These are phyloP conservation scores for Protobothrops mucrosquamatus DNA, from an alignment of 2,113 vertebrate genomes.

Conservation along the genomic window DNA sequence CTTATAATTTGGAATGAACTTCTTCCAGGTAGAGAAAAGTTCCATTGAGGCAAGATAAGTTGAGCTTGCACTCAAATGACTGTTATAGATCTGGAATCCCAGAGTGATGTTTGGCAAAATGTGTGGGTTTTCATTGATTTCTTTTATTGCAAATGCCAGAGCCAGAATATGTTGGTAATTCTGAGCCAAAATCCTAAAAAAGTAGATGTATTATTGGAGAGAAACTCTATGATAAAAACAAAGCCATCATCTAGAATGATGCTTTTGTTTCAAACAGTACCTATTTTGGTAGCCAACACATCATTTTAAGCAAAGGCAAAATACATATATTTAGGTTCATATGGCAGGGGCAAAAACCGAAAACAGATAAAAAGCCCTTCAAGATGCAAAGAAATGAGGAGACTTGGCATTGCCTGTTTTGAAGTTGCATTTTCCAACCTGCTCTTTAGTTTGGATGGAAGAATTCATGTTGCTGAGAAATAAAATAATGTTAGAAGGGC, in stretches of 20 bases:
- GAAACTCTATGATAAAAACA: background rate
- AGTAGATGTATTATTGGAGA: background rate
- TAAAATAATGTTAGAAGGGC: background rate
- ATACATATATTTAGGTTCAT: background rate
- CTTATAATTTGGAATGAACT: slow-evolving; percentile 2
- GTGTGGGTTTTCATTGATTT: background rate
- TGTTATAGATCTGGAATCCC: background rate
- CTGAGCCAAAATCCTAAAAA: background rate
- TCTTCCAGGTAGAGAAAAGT: background rate
- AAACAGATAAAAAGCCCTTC: background rate
- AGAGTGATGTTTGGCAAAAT: background rate
- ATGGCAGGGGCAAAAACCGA: background rate
- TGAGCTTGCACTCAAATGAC: background rate
- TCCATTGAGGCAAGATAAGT: background rate
- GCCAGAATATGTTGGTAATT: slow-evolving; percentile 12
- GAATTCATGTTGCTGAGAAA: background rate
- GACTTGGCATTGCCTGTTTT: background rate
- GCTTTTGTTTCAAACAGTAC: background rate
- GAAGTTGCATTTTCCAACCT: background rate
- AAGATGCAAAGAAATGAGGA: background rate
- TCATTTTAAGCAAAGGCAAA: background rate
- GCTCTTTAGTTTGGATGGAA: background rate
- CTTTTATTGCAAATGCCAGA: background rate
- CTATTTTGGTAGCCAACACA: background rate
- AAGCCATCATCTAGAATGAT: background rate